phyloP scores from a whole-genome alignment of 2,888 invertebrate genomes.

The Orthonychiurus folsomi region DNA sequence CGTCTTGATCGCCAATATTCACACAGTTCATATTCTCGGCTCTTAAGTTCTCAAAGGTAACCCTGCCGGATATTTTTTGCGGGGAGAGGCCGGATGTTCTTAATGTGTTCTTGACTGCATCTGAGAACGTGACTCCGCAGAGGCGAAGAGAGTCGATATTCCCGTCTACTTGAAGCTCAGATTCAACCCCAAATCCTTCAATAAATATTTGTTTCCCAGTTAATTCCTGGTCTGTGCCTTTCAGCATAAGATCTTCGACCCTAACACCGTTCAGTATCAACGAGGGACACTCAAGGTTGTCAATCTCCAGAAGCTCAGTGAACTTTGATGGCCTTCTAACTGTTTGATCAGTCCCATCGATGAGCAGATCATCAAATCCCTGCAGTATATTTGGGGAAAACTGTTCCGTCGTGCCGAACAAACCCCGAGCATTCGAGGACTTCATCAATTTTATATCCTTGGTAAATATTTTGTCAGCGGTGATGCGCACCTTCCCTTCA shows the following conservation, averaged over 20 bases:
- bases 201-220: not conserved
- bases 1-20: constrained; percentile 4
- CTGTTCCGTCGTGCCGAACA: constrained; percentile 1
- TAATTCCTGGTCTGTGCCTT: not conserved
- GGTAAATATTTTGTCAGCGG: constrained; percentile 2
- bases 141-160: not conserved
- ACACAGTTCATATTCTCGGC: not conserved
- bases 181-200: not conserved
- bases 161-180: not conserved
- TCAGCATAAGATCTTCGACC: not conserved
- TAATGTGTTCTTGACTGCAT: not conserved
- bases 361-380: constrained; percentile 3
- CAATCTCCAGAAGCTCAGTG: not conserved
- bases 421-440: not conserved
- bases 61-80: not conserved
- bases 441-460: not conserved
- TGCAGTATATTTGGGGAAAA: not conserved
- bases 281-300: constrained; percentile 4
- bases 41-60: not conserved
- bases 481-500: not conserved
- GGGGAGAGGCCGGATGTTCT: not conserved
- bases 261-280: constrained; percentile 8
- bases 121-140: not conserved
- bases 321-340: not conserved
- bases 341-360: constrained; percentile 9